Percentiles rank a stretch among this genome's conserved stretches.
Evolutionary conservation across 2,888 invertebrate species (phyloP).

Genomic region (Linnaemya tessellans): DNA sequence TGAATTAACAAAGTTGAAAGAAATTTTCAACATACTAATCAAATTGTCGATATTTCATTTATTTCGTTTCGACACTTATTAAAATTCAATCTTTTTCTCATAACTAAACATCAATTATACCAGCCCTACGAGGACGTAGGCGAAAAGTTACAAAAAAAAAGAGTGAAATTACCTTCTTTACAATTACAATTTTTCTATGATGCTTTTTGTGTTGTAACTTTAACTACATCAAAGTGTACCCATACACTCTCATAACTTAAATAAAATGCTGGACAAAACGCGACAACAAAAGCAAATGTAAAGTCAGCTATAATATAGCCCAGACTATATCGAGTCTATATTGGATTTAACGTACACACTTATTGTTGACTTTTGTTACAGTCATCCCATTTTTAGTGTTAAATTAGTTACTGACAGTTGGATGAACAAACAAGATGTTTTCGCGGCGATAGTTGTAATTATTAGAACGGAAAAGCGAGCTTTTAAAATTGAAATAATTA

Average conservation of each 20-base stretch:
- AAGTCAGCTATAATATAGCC: constrained; percentile 28
- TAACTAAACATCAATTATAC: constrained; percentile 28
- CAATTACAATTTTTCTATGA: neutral
- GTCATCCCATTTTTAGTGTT: constrained; percentile 19
- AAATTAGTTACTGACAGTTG: constrained; percentile 73
- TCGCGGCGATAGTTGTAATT: constrained; percentile 10
- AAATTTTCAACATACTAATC: constrained; percentile 41
- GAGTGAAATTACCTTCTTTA: neutral
- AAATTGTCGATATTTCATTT: constrained; percentile 40
- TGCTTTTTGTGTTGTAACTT: neutral
- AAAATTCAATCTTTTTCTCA: constrained; percentile 24
- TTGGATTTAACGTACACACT: neutral
- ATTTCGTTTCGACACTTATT: constrained; percentile 32
- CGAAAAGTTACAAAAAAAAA: constrained; percentile 1
- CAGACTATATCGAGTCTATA: constrained; percentile 13
- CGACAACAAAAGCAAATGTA: constrained; percentile 11
- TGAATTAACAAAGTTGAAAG: constrained; percentile 54
- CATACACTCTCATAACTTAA: too few species aligned
- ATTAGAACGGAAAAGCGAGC: constrained; percentile 37
- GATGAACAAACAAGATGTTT: constrained; percentile 70
- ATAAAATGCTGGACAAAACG: neutral
- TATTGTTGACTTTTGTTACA: constrained; percentile 39
- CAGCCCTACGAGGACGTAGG: neutral
- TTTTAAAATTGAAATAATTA: constrained; percentile 20
- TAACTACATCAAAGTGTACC: neutral